These are phyloP conservation scores for Formica aserva DNA, from an alignment of 2,888 invertebrate genomes.

Conservation along the genomic window DNA sequence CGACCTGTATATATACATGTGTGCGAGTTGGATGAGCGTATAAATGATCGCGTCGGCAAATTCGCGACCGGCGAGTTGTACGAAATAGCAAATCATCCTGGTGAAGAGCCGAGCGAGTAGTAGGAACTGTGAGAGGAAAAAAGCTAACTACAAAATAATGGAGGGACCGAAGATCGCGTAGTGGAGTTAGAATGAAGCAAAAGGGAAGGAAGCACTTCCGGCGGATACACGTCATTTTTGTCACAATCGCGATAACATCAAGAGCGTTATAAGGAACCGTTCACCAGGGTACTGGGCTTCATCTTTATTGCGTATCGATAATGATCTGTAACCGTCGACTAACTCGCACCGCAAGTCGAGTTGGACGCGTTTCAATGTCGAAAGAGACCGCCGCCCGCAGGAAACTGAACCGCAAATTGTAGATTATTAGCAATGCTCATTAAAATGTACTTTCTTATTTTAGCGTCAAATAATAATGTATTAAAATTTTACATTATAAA, in stretches of 20 bases:
- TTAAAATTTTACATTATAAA: neutral
- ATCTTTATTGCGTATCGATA: conserved; percentile 84
- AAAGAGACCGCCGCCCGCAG: conserved; percentile 5
- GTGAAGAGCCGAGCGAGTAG: conserved; percentile 63
- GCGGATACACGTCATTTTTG: conserved; percentile 86
- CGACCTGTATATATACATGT: neutral
- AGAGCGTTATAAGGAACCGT: conserved; percentile 79
- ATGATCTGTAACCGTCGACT: conserved; percentile 84
- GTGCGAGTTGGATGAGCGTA: conserved; percentile 37
- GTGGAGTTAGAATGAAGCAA: conserved; percentile 65
- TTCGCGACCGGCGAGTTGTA: conserved; percentile 55
- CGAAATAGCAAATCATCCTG: conserved; percentile 82
- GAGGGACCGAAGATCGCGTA: conserved; percentile 68
- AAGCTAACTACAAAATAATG: conserved; percentile 82
- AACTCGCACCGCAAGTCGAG: conserved; percentile 53
- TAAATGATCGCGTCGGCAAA: conserved; percentile 48
- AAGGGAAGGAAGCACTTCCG: conserved; percentile 81
- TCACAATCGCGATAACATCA: conserved; percentile 85
- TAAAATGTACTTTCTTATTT: neutral
- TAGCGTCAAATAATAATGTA: neutral
- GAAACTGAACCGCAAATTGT: conserved; percentile 17
- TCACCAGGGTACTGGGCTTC: conserved; percentile 63
- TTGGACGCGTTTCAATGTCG: conserved; percentile 14
- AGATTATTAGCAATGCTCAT: conserved; percentile 6
- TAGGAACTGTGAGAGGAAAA: conserved; percentile 69